Percentiles rank a stretch among this genome's conserved stretches.
Evolutionary conservation across 2,888 invertebrate genomes (phyloP).

Genomic region (Neria commutata): DNA sequence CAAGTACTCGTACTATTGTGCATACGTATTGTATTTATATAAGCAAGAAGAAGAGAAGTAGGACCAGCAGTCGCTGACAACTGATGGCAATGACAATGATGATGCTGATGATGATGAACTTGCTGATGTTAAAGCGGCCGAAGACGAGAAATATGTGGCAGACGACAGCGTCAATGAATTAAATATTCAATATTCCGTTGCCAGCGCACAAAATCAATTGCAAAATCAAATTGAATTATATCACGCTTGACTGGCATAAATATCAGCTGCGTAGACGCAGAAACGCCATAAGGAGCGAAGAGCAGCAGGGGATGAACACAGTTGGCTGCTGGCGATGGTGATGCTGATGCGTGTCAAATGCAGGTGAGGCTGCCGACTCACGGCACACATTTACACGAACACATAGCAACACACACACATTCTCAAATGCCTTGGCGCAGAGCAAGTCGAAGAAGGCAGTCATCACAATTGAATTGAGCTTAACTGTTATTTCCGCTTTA

Average conservation of each 20-base stretch:
- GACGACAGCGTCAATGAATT: constrained; percentile 13
- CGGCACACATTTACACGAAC: neutral
- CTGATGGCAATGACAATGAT: too few species aligned
- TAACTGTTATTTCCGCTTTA: neutral
- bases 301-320: neutral
- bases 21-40: too few species aligned
- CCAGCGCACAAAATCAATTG: constrained; percentile 18
- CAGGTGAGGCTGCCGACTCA: too few species aligned
- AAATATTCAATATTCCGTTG: constrained; percentile 20
- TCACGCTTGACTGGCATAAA: constrained; percentile 23
- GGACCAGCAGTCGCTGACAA: too few species aligned
- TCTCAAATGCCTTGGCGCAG: neutral
- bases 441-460: too few species aligned
- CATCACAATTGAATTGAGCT: neutral
- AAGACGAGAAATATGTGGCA: too few species aligned
- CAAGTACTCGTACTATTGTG: too few species aligned
- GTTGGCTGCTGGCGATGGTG: neutral
- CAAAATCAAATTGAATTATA: constrained; percentile 27
- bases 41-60: too few species aligned
- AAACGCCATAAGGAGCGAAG: too few species aligned
- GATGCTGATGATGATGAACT: too few species aligned
- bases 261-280: constrained; percentile 17
- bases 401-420: too few species aligned
- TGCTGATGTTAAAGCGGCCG: too few species aligned
- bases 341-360: neutral